These are phyloP conservation scores for Gobius niger DNA, from an alignment of 2,113 vertebrate species.

Conservation along the genomic window DNA sequence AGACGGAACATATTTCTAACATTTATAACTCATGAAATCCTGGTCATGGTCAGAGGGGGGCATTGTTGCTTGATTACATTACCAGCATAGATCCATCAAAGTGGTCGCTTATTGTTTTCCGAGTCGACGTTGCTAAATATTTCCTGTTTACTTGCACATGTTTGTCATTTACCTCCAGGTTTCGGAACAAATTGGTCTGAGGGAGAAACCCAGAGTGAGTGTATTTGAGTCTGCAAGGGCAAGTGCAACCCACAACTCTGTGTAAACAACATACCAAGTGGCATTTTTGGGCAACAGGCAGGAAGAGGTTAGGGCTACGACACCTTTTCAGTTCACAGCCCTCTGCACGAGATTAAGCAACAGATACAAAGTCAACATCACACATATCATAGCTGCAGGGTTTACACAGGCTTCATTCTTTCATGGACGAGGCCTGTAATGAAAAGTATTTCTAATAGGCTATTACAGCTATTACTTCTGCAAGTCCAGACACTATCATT, in stretches of 20 bases:
- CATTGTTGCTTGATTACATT: too few relatives aligned
- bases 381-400: background rate
- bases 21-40: background rate
- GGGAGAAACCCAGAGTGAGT: background rate
- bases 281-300: constrained; percentile 47
- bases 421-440: too few relatives aligned
- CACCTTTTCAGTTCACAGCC: constrained; percentile 21
- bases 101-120: background rate
- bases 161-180: background rate
- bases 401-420: background rate
- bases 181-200: background rate
- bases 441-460: too few relatives aligned
- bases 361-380: constrained; percentile 11
- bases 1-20: background rate
- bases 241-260: constrained; percentile 6
- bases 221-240: constrained; percentile 14
- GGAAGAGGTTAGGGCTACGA: constrained; percentile 59
- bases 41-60: background rate
- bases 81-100: background rate
- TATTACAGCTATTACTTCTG: too few relatives aligned
- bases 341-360: constrained; percentile 34
- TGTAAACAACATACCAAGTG: constrained; percentile 35
- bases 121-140: background rate
- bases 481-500: too few relatives aligned
- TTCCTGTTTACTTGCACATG: background rate